These are phyloP conservation scores for Meloidogyne exigua DNA, from an alignment of 1,140 invertebrate species.

Conservation along the genomic window DNA sequence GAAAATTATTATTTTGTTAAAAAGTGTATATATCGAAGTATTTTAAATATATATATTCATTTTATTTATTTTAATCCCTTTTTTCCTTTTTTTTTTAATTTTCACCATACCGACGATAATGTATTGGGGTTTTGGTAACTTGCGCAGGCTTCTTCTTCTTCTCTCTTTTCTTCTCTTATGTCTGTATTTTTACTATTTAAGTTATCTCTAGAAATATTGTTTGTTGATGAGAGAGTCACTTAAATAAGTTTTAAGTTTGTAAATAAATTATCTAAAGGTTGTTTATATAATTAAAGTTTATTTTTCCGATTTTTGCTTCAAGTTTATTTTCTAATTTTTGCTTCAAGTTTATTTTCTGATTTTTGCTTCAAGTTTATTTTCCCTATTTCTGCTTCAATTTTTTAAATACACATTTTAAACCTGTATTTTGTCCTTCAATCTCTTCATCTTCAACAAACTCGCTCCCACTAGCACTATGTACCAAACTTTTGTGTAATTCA, in stretches of 20 bases:
- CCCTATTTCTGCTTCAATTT: background rate
- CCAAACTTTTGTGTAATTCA: conserved; percentile 56
- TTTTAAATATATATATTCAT: no score
- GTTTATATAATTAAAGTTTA: no score
- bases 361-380: background rate
- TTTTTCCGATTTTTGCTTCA: background rate
- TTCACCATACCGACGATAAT: background rate
- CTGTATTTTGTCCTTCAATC: background rate
- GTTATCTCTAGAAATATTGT: background rate
- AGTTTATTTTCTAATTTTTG: background rate
- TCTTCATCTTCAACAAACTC: conserved; percentile 43
- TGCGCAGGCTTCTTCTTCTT: background rate
- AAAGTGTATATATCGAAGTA: no score
- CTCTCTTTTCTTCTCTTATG: background rate
- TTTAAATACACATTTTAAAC: background rate
- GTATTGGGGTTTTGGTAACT: background rate
- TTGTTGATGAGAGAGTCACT: background rate
- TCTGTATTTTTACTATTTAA: background rate
- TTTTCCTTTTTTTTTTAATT: background rate
- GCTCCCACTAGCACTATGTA: conserved; percentile 20
- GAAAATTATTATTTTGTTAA: no score
- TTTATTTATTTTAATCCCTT: no score
- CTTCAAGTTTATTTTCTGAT: background rate
- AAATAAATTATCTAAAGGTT: no score
- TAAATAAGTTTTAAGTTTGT: background rate